Conservation (phyloP, 2,888 invertebrate species). For the Aspidiotus destructor region DNA sequence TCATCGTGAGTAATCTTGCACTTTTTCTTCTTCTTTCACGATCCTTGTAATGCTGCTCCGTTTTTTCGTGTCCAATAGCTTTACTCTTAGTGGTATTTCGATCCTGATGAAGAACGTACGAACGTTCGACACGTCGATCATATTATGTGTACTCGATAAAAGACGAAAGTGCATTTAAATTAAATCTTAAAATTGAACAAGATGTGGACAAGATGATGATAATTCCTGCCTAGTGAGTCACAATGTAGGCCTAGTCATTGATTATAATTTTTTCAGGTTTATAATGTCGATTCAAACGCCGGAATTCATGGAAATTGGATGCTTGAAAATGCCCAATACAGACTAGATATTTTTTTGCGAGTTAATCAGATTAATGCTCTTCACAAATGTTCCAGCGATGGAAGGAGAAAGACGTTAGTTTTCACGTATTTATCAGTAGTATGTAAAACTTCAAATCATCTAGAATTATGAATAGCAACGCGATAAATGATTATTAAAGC, state of each 20-base stretch:
- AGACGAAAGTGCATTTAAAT: too few relatives aligned
- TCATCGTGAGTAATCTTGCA: too few relatives aligned
- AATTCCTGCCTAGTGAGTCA: not conserved
- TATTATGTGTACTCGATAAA: too few relatives aligned
- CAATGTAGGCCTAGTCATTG: not conserved
- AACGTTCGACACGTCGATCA: too few relatives aligned
- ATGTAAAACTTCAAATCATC: not conserved
- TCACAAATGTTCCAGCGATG: constrained; percentile 82
- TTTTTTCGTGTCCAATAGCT: too few relatives aligned
- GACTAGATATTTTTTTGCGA: constrained; percentile 92
- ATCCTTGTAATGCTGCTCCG: too few relatives aligned
- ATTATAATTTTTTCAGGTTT: constrained; percentile 49
- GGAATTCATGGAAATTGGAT: constrained; percentile 98
- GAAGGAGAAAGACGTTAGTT: constrained; percentile 41
- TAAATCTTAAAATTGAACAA: too few relatives aligned
- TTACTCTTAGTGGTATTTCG: too few relatives aligned
- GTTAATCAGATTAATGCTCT: constrained; percentile 76
- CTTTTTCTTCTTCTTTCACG: too few relatives aligned
- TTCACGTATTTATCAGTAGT: not conserved
- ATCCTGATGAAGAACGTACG: too few relatives aligned
- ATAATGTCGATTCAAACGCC: constrained; percentile 89
- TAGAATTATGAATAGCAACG: not conserved
- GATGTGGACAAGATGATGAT: not conserved
- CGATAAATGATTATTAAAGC: not conserved
- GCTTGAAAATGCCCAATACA: constrained; percentile 93